Percentiles rank a stretch among this genome's conserved stretches.
These are phyloP conservation scores for Suricata suricatta DNA, from an alignment of 2,113 vertebrate species.

Conservation along the genomic window DNA sequence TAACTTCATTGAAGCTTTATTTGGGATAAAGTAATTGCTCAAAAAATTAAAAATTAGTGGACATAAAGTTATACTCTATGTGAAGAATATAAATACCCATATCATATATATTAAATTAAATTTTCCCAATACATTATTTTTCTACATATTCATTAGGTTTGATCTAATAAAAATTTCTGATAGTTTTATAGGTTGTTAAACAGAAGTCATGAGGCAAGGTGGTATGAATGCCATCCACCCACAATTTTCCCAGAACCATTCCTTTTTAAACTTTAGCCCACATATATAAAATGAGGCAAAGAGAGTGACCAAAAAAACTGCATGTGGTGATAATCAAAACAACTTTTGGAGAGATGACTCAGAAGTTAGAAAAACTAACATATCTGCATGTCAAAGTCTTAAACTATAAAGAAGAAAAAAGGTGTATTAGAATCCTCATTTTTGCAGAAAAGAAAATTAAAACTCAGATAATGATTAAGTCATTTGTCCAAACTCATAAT, in stretches of 20 bases:
- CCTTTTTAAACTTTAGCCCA: not conserved
- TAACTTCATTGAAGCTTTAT: not conserved
- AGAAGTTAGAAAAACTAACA: not conserved
- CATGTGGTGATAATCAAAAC: not conserved
- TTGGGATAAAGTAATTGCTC: not conserved
- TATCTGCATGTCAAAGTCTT: not conserved
- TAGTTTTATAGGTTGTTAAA: not conserved
- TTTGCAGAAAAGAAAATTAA: not conserved
- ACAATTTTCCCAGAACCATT: not conserved
- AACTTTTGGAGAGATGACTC: not conserved
- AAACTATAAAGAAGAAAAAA: not conserved
- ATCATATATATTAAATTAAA: not conserved
- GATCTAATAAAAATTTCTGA: not conserved
- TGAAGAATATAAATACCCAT: not conserved
- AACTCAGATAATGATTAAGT: not conserved
- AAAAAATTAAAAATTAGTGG: not conserved
- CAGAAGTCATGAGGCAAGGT: not conserved
- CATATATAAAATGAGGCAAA: not conserved
- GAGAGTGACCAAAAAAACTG: not conserved
- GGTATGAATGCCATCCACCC: not conserved
- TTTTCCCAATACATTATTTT: not conserved
- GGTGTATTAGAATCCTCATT: not conserved
- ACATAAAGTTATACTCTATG: not conserved
- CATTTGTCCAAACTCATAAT: not conserved
- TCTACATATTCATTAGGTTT: not conserved